These are phyloP conservation scores for Cryptus armator DNA, from an alignment of 2,888 invertebrate species.

Conservation along the genomic window DNA sequence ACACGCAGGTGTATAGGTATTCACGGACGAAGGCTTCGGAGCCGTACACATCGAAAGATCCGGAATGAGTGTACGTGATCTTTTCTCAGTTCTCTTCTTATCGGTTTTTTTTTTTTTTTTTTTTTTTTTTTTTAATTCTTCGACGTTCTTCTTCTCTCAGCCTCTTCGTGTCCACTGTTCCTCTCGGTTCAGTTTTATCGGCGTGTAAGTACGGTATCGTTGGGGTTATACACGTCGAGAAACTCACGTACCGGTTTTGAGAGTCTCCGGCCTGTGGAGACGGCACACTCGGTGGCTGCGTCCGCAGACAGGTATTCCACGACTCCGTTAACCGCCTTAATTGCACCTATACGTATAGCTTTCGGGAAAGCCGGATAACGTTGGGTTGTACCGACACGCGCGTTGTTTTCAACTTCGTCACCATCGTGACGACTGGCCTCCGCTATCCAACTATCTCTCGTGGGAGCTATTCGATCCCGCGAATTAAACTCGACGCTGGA, in stretches of 20 bases:
- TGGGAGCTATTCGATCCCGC: background rate
- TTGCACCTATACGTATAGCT: conserved; percentile 71
- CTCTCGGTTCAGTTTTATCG: conserved; percentile 46
- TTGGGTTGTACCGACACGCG: background rate
- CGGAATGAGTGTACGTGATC: conserved; percentile 40
- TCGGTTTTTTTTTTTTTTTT: conserved; percentile 20
- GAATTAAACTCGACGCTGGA: background rate
- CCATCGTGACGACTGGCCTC: background rate
- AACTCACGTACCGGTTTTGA: conserved; percentile 81
- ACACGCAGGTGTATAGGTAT: conserved; percentile 13
- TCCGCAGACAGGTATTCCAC: conserved; percentile 79
- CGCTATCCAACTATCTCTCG: background rate
- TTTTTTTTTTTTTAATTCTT: conserved; percentile 32
- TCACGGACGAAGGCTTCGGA: conserved; percentile 30
- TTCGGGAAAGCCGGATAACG: conserved; percentile 56
- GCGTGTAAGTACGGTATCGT: conserved; percentile 43
- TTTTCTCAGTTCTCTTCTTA: conserved; percentile 43
- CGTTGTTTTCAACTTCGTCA: background rate
- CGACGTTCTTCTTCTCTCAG: conserved; percentile 27
- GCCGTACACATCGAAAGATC: conserved; percentile 16
- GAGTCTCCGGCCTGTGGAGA: conserved; percentile 60
- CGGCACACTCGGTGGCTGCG: conserved; percentile 53
- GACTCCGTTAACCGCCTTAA: conserved; percentile 81
- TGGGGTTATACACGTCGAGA: conserved; percentile 19
- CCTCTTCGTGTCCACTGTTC: conserved; percentile 23